Conservation (phyloP, 2,888 invertebrate genomes). For the Eremobia ochroleuca region DNA sequence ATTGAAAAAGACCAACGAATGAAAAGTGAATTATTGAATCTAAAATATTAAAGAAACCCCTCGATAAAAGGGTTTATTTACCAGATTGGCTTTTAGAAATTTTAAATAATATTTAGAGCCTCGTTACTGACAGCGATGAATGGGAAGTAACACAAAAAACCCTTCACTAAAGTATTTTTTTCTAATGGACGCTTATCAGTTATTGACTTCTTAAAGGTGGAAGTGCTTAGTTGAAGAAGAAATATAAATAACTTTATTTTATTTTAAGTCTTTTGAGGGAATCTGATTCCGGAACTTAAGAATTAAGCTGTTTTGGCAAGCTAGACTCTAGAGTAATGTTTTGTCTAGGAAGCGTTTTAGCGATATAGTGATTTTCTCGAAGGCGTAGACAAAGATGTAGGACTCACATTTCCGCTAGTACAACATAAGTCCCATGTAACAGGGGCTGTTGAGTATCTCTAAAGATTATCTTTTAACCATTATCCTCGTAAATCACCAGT, state of each 20-base stretch:
- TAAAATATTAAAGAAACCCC: constrained; percentile 6
- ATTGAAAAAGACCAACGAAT: constrained; percentile 17
- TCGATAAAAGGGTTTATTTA: constrained; percentile 24
- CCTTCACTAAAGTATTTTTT: background rate
- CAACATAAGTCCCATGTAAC: background rate
- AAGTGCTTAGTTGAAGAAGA: no score
- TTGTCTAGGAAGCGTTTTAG: background rate
- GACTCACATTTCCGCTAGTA: background rate
- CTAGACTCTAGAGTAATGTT: background rate
- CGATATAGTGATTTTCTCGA: background rate
- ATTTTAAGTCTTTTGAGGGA: no score
- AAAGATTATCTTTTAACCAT: constrained; percentile 15
- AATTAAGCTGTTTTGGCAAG: no score
- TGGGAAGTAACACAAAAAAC: background rate
- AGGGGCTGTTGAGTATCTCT: background rate
- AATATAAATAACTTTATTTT: no score
- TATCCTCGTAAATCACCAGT: constrained; percentile 29
- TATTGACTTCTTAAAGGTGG: background rate
- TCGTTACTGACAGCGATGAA: constrained; percentile 6
- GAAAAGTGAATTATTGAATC: constrained; percentile 30
- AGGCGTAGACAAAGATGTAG: background rate
- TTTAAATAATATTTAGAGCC: background rate
- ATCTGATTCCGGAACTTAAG: no score
- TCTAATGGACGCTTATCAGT: background rate
- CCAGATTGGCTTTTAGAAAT: background rate